Conservation (phyloP, 2,888 invertebrate species). For the Drosophila fungiperda region DNA sequence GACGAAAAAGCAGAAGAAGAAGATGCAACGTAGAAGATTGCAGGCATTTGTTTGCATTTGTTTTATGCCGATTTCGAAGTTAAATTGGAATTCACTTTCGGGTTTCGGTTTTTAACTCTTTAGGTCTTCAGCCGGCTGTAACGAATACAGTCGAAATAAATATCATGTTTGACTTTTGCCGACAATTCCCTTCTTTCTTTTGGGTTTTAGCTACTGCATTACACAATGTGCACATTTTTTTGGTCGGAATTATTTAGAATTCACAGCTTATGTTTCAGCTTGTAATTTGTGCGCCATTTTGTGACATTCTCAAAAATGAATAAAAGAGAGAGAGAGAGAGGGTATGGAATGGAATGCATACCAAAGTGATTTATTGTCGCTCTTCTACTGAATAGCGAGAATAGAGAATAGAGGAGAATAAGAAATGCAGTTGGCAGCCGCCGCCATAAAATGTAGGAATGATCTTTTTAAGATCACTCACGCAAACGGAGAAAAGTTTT, state of each 20-base stretch:
- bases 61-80: conserved; percentile 47
- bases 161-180: conserved; percentile 71
- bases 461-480: conserved; percentile 75
- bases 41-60: conserved; percentile 55
- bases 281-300: conserved; percentile 59
- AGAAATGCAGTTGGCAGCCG: conserved; percentile 43
- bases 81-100: conserved; percentile 38
- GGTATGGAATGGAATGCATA: conserved; percentile 40
- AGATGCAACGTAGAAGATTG: conserved; percentile 18
- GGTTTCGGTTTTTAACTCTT: conserved; percentile 41
- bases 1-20: conserved; percentile 1
- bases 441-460: conserved; percentile 63
- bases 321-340: conserved; percentile 28
- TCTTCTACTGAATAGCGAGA: conserved; percentile 61
- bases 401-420: conserved; percentile 25
- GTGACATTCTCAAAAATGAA: conserved; percentile 71
- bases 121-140: conserved; percentile 60
- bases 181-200: conserved; percentile 47
- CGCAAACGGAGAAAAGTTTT: conserved; percentile 67
- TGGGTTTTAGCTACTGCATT: conserved; percentile 72
- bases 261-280: conserved; percentile 63
- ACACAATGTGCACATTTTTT: conserved; percentile 50
- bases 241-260: conserved; percentile 60
- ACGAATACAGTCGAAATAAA: conserved; percentile 43
- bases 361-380: conserved; percentile 67